Evolutionary conservation across 2,797 vertebrate genomes (phyloP), one percentile per base, ranked within the genome.

Genomic region (Margarornis squamiger): DNA sequence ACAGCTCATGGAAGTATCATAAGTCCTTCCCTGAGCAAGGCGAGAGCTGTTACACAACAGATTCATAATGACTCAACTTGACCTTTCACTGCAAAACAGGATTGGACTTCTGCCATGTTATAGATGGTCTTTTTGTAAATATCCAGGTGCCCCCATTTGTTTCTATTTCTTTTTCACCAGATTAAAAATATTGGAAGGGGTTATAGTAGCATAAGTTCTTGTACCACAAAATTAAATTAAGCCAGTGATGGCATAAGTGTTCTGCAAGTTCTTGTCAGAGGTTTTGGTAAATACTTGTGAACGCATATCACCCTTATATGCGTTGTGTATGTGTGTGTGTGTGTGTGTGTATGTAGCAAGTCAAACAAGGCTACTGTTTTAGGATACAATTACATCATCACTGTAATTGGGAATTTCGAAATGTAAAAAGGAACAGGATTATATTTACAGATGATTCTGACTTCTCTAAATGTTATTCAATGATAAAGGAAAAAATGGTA

Each of bases 241-340:
- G 16, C 1, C 12, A 12, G n/a, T 14, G 13, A 21, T 26, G 6
- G 6, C 20, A 46, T 19, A 14, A 48, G 23, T 26, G 23, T 20
- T 83, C 59, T 51, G 39, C 26, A 80, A 38, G 23, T 5, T 82
- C 36, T 57, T 77, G 48, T 38, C 12, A 65, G 52, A 74, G 20
- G 5, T 73, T 87, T 82, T 36, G n/a, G 24, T 38, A 89, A 65
- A 39, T 49, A 32, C 5, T 73, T 52, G 8, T 27, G 30, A 55
- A 32, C 6, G 14, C 0, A 0, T 22, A 22, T 46, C 13, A 61
- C 9, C 20, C 4, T 27, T 14, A n/a, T 1, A n/a, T n/a, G n/a
- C n/a, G n/a, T n/a, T n/a, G n/a, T n/a, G 8, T 10, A 15, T 27
- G 13, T 23, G 48, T 14, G 18, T 19, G 52, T 18, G 29, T 34